Evolutionary conservation across 2,113 vertebrate genomes (phyloP).

Genomic region (Halcyon senegalensis): DNA sequence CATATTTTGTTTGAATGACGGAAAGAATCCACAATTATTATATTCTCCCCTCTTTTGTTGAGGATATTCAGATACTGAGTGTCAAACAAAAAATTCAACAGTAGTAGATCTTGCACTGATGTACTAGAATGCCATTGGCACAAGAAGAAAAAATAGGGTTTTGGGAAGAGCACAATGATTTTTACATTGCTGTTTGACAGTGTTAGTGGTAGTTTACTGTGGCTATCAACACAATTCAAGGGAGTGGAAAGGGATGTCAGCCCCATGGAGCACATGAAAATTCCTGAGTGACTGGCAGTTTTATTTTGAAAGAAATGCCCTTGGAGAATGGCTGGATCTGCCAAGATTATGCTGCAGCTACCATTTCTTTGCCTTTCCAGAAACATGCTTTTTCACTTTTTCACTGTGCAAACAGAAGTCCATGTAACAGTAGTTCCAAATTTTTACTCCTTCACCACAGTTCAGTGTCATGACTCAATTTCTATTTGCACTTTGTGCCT

Average conservation of each 20-base stretch:
- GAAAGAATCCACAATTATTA: neutral
- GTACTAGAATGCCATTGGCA: accelerated
- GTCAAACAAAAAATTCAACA: neutral
- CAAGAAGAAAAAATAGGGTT: neutral
- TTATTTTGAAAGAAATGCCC: accelerated
- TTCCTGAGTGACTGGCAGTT: neutral
- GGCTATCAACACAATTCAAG: neutral
- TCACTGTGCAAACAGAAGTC: neutral
- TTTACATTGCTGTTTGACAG: neutral
- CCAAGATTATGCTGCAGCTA: neutral
- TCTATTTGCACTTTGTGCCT: neutral
- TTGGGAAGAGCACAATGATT: neutral
- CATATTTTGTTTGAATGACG: neutral
- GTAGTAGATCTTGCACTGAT: neutral
- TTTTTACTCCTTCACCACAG: neutral
- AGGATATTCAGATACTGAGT: neutral
- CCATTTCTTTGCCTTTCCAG: neutral
- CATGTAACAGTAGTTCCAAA: accelerated
- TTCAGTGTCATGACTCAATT: neutral
- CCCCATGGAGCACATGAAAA: neutral
- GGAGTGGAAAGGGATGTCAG: neutral
- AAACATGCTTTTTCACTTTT: neutral
- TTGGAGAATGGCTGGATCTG: neutral
- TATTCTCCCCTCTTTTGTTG: neutral
- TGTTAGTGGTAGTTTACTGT: neutral